Evolutionary conservation across 2,888 invertebrate species (phyloP).

Genomic region (Chorisops tibialis): DNA sequence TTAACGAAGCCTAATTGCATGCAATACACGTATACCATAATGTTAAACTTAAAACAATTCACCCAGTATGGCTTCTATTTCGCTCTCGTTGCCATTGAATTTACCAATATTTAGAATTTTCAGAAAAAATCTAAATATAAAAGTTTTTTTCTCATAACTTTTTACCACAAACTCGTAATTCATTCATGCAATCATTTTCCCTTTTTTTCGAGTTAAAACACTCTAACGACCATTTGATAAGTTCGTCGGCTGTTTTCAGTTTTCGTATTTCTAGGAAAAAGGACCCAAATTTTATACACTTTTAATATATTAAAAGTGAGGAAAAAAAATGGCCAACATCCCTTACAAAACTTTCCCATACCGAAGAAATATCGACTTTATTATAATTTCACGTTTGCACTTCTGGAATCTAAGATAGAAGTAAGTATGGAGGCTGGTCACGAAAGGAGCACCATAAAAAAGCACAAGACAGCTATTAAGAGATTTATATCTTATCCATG

Average conservation of each 20-base stretch:
- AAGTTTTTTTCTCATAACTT: too few relatives aligned
- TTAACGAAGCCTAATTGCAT: too few relatives aligned
- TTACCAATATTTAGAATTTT: too few relatives aligned
- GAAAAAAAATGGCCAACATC: conserved; percentile 2
- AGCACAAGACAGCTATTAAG: conserved; percentile 17
- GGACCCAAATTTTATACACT: conserved; percentile 13
- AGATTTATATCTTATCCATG: conserved; percentile 19
- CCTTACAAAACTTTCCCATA: neutral
- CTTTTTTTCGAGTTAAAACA: too few relatives aligned
- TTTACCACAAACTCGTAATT: too few relatives aligned
- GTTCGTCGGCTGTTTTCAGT: neutral
- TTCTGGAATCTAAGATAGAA: neutral
- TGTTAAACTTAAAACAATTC: too few relatives aligned
- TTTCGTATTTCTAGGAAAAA: neutral
- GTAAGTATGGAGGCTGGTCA: neutral
- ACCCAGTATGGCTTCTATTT: too few relatives aligned
- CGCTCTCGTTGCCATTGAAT: too few relatives aligned
- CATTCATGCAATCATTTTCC: too few relatives aligned
- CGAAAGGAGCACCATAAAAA: conserved; percentile 23
- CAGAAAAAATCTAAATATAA: too few relatives aligned
- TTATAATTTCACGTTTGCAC: conserved; percentile 21
- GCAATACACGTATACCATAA: too few relatives aligned
- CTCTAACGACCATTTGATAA: conserved; percentile 13
- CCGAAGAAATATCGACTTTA: conserved; percentile 11
- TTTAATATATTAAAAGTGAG: conserved; percentile 11